Base-by-base conservation (phyloP, 1,140 invertebrate species). In the Bombus picipes region DNA sequence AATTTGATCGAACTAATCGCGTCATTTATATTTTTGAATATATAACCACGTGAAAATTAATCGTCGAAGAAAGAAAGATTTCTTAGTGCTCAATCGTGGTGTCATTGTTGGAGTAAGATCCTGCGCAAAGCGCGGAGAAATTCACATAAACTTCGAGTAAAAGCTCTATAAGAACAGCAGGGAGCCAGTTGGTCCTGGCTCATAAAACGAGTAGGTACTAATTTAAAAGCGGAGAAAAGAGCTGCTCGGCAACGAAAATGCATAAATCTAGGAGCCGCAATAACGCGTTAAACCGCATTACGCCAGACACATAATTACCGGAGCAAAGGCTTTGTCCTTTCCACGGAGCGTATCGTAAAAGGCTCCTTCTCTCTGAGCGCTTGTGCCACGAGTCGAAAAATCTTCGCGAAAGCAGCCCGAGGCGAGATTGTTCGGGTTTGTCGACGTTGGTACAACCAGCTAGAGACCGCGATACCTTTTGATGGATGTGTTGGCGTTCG, bases 241-340 rank as follows among this genome's bases (percentile, higher is more conserved):
- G 15, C 25, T 25, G 71, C 22, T 43, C 32, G 28, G 59, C 13
- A 13, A 34, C 15, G 75, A 39, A 72, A 85, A 80, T 57, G 66
- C 76, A 39, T 15, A 10, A 18, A 57, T 53, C 68, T 12, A n/a
- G n/a, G 3, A 57, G 68, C 32, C 57, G 77, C 37, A 85, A 72
- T 80, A 85, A 85, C 68, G 76, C 83, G 77, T 73, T 84, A 84
- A 80, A 79, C 32, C 32, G 25, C 25, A 72, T 85, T 80, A 53
- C 43, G 68, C 25, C 68, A 34, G 77, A 80, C 57, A n/a, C 77
- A 71, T 80, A 85, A 80, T 85, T 85, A 85, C 76, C 39, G 57
- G 47, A 12, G n/a, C 65, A 22, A 72, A 71, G 22, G 57, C 68
- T 80, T 72, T 47, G 53, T 80, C 39, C 68, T 39, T 59, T 62